These are phyloP conservation scores for Ovibos moschatus DNA, from an alignment of 2,113 vertebrate species.

Conservation along the genomic window DNA sequence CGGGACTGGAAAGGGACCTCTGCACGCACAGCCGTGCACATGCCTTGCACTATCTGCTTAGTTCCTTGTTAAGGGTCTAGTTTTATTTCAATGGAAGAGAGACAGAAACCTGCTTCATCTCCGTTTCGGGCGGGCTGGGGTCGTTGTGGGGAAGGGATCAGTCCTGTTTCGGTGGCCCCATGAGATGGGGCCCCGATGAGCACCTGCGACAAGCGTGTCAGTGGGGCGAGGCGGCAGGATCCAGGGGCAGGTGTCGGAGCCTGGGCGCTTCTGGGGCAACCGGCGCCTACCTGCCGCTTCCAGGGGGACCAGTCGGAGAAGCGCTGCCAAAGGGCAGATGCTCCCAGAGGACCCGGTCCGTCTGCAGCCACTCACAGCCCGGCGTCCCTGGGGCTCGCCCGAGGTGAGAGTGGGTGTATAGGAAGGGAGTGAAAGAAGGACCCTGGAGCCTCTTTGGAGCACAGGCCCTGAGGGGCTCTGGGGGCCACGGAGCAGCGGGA, in stretches of 20 bases:
- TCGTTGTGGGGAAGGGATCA: neutral
- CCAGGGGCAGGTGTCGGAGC: neutral
- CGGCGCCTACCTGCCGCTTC: neutral
- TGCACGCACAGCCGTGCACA: neutral
- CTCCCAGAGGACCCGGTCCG: neutral
- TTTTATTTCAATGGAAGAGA: neutral
- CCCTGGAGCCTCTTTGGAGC: accelerated
- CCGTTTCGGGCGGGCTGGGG: neutral
- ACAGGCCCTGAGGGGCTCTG: neutral
- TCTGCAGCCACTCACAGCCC: neutral
- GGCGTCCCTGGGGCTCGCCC: neutral
- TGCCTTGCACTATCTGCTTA: neutral
- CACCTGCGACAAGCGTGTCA: no score
- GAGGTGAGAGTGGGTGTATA: neutral
- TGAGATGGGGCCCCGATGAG: accelerated
- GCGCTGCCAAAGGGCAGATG: neutral
- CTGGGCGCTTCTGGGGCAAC: neutral
- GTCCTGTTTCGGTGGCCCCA: neutral
- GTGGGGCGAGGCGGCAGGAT: neutral
- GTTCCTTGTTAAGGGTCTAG: neutral
- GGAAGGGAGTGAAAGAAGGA: neutral
- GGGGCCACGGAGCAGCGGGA: neutral
- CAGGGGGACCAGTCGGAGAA: accelerated
- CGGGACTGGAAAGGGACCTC: neutral
- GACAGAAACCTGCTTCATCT: neutral